Conservation (phyloP, 23 tunicate species). For the Pegea sp. region DNA sequence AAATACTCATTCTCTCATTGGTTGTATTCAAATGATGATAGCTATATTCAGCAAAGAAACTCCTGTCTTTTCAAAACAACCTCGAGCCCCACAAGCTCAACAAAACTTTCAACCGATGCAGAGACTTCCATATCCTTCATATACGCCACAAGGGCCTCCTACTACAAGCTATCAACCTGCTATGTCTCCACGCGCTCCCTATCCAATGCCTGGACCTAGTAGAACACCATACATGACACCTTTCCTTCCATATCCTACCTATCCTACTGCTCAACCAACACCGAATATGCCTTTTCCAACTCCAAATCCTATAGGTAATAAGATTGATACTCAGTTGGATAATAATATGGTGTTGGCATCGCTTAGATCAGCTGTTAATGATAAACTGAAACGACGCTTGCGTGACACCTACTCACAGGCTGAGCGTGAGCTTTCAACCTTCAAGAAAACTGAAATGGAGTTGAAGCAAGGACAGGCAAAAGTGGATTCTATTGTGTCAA, state of each 20-base stretch:
- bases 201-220: constrained; percentile 12
- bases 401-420: constrained; percentile 44
- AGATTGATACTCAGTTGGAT: constrained; percentile 8
- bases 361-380: constrained; percentile 45
- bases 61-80: constrained; percentile 59
- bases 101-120: constrained; percentile 9
- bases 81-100: constrained; percentile 10
- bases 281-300: constrained; percentile 1
- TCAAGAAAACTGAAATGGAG: constrained; percentile 51
- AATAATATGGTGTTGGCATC: constrained; percentile 68
- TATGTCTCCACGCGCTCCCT: constrained; percentile 13
- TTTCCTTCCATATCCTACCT: constrained; percentile 10
- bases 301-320: constrained; percentile 1
- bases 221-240: constrained; percentile 9
- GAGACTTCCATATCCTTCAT: constrained; percentile 16
- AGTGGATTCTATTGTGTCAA: constrained; percentile 18
- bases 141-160: constrained; percentile 64
- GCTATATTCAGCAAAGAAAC: constrained; percentile 67
- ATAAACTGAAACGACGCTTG: constrained; percentile 46
- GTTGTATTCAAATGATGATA: constrained; percentile 44
- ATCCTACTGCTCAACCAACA: neutral
- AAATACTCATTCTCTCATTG: constrained; percentile 30
- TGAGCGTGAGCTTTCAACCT: constrained; percentile 17
- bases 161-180: constrained; percentile 30
- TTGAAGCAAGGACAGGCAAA: constrained; percentile 35